phyloP scores from a whole-genome alignment of 1,140 invertebrate genomes.

The Stegodyphus mimosarum region DNA sequence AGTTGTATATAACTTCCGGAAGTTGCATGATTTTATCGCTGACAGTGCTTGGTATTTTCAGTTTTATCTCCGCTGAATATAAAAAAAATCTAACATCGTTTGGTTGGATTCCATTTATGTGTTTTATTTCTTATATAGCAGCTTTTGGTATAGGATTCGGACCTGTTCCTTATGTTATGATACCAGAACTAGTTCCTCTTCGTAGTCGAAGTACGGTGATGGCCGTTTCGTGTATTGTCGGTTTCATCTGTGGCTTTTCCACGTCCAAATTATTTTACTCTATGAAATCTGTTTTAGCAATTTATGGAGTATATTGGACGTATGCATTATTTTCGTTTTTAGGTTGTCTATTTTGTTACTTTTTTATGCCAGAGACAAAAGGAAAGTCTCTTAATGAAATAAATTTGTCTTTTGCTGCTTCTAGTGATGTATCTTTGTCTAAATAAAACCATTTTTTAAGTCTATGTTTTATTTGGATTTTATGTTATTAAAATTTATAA shows the following conservation, averaged over 20 bases:
- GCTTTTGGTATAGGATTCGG: constrained; percentile 79
- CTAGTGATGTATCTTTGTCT: not conserved
- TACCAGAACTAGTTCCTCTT: constrained; percentile 73
- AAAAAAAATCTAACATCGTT: not conserved
- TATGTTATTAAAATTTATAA: too few relatives aligned
- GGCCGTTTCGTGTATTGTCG: constrained; percentile 77
- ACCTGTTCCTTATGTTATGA: constrained; percentile 85
- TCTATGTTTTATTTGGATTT: too few relatives aligned
- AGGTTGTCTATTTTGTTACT: constrained; percentile 82
- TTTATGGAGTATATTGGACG: constrained; percentile 83
- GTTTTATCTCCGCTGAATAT: not conserved
- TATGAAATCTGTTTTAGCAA: constrained; percentile 76
- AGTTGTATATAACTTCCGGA: constrained; percentile 82
- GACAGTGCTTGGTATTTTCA: constrained; percentile 73
- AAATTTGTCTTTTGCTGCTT: constrained; percentile 39
- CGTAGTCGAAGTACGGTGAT: constrained; percentile 82
- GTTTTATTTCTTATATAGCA: constrained; percentile 73
- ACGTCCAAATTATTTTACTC: constrained; percentile 65
- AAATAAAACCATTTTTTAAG: too few relatives aligned
- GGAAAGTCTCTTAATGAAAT: constrained; percentile 91
- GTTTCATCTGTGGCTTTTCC: constrained; percentile 6
- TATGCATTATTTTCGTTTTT: constrained; percentile 80
- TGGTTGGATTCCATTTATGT: constrained; percentile 72
- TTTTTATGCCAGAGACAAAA: constrained; percentile 90
- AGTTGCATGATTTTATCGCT: constrained; percentile 72